These are phyloP conservation scores for Tenthredo notha DNA, from an alignment of 2,888 invertebrate species.

Conservation along the genomic window DNA sequence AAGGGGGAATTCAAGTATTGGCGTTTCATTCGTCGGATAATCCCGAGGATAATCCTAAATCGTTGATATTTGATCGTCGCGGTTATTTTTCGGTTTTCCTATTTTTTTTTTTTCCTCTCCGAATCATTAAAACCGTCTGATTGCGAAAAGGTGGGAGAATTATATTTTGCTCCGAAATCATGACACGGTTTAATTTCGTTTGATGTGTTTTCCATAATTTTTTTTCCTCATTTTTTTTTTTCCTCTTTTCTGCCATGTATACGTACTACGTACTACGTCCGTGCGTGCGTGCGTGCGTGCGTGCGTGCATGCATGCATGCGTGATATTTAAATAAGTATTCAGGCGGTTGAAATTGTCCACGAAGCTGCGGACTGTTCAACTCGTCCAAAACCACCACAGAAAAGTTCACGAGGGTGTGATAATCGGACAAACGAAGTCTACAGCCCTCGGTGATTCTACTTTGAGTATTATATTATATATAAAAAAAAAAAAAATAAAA, in stretches of 20 bases:
- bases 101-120: neutral
- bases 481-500: too few relatives aligned
- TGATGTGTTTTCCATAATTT: neutral
- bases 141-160: neutral
- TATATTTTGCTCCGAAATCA: neutral
- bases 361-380: neutral
- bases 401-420: slow-evolving; percentile 24
- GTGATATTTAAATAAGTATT: neutral
- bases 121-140: neutral
- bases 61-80: neutral
- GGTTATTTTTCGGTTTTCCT: neutral
- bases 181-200: neutral
- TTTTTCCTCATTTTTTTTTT: neutral
- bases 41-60: neutral
- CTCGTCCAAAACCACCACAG: neutral
- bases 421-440: slow-evolving; percentile 16
- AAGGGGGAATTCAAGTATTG: neutral
- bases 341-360: neutral
- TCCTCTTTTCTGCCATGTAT: neutral
- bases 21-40: neutral
- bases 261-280: too few relatives aligned
- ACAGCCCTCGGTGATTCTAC: neutral
- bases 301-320: neutral
- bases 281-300: neutral
- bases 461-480: neutral